Base-by-base conservation (phyloP, 2,888 invertebrate genomes). In the Synergus gifuensis region DNA sequence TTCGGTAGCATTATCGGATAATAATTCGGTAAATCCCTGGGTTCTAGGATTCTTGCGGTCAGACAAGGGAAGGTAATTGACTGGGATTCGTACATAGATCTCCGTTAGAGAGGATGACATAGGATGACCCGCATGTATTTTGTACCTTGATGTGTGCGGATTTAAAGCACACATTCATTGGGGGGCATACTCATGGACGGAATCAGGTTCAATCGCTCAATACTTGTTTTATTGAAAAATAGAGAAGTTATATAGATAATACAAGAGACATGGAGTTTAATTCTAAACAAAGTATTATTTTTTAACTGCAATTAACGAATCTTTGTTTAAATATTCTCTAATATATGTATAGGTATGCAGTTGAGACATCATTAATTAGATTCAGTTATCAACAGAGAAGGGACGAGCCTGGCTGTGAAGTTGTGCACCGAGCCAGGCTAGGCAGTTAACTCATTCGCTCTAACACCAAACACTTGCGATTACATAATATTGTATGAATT, bases 61-160 rank as follows among this genome's bases (percentile, higher is more conserved):
- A 78, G 85, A 79, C 79, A 78, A 54, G 81, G 77, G 78, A 76
- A 83, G 84, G 85, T 87, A 88, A 88, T 88, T 87, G 87, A 83
- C 85, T 83, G 79, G 84, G 81, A 87, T 85, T 87, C 84, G 81
- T 85, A 82, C 85, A 83, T 85, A 83, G 82, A 86, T 86, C 84
- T 85, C 87, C 79, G 82, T 83, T 83, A 84, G 76, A 76, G 12
- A 18, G 44, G 66, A 62, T 11, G 40, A 58, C 28, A 12, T 9
- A 67, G 76, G 28, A 3, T 28, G 2, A 28, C 28, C 28, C 28
- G 28, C 28, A 28, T 28, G 28, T 28, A 28, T 28, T 28, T 28
- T 28, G 28, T 3, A 28, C 22, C 22, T 28, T 28, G 22, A 28
- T 28, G 22, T 28, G 22, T 69, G 64, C 76, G 67, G 4, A 54